Percentiles rank a stretch among this genome's conserved stretches.
These are phyloP conservation scores for Chymomyza costata DNA, from an alignment of 1,140 invertebrate species.

Conservation along the genomic window DNA sequence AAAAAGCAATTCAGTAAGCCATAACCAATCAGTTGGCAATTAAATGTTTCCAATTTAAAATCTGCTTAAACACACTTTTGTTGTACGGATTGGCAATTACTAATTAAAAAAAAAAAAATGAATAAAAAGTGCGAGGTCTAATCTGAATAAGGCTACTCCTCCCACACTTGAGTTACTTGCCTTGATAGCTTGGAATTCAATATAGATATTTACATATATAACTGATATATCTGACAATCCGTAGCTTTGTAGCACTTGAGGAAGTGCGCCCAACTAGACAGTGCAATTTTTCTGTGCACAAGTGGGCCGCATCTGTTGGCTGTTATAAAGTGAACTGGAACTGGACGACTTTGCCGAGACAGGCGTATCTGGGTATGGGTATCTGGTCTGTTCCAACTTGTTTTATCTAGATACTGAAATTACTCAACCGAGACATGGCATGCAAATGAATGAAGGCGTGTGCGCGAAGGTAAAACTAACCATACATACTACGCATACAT, in stretches of 20 bases:
- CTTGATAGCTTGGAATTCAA: no score
- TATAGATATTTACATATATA: not conserved
- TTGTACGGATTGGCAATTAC: constrained; percentile 51
- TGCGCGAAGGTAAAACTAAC: constrained; percentile 11
- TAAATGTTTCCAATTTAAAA: constrained; percentile 53
- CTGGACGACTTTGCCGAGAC: no score
- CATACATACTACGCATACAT: constrained; percentile 23
- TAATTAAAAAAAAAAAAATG: constrained; percentile 47
- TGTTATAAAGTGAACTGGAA: no score
- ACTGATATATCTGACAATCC: constrained; percentile 33
- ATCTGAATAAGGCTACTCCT: no score
- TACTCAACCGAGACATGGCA: constrained; percentile 45
- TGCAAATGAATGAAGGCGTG: constrained; percentile 39
- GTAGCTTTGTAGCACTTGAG: constrained; percentile 37
- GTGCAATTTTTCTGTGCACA: no score
- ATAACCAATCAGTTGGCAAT: constrained; percentile 62
- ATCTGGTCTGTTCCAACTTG: no score
- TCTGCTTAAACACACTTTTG: no score
- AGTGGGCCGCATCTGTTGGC: no score
- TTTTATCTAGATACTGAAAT: constrained; percentile 54
- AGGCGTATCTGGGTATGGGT: no score
- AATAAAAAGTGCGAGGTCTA: constrained; percentile 3
- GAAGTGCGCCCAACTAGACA: no score
- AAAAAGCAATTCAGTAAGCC: constrained; percentile 53
- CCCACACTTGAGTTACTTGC: no score